Base-by-base conservation (phyloP, 92 coral and sea anemone genomes). In the Porites divaricata region DNA sequence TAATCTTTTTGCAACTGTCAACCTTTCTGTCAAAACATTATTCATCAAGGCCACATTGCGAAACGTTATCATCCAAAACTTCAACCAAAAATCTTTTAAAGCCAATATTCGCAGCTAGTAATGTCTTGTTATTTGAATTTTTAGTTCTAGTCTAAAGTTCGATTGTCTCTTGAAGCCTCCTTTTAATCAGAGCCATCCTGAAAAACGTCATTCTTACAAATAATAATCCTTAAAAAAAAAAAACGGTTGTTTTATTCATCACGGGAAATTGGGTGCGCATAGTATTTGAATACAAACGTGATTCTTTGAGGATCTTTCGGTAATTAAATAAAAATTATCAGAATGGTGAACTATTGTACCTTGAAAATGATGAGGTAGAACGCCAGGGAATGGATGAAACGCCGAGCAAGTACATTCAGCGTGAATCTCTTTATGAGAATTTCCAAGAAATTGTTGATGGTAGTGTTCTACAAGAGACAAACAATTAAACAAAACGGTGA, bases 391-490 rank as follows among this genome's bases (percentile, higher is more conserved):
- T 9, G 99, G 99, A 3, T 95, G 92, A 75, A 96, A 96, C 35
- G 99, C 99, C 11, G 99, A 95, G 68, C 99, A 96, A 45, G 99
- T 94, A 63, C 99, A 96, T 71, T 96, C 93, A 50, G 93, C 83
- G 68, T 90, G 98, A 56, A 89, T 73, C 1, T 94, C 95, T 49
- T 84, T 88, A 9, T 90, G 79, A 20, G 91, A 87, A 9, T 83
- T 71, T 17, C 87, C 86, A 53, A 90, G 77, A 76, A 78, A 87
- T 35, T 80, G 66, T 0, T 78, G 72, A 20, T 84, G 93, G 57
- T 84, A 93, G 4, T 66, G 74, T 24, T 89, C 95, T 94, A 73
- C 56, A 75, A 85, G 54, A 5, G 35, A 74, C 10, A 22, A 63
- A 64, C 52, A 70, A 35, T 71, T 28, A n/a, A 56, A 26, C 49